Conservation (phyloP, 1,140 invertebrate genomes). For the Cotesia typhae region DNA sequence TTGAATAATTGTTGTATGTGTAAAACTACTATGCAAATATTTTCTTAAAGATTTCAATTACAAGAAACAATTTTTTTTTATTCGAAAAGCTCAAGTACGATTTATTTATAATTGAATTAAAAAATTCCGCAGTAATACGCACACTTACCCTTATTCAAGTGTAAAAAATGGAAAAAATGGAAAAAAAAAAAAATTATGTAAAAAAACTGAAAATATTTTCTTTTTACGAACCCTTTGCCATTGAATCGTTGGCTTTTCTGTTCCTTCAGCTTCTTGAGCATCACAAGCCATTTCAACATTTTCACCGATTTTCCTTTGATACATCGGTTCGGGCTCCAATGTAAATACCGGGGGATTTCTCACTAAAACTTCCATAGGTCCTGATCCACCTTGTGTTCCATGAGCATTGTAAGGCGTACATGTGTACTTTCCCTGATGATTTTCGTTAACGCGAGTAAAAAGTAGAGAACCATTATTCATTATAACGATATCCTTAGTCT, state of each 20-base stretch:
- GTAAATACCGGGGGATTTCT: slow-evolving; percentile 88
- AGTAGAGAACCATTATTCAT: slow-evolving; percentile 94
- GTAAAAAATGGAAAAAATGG: too few species aligned
- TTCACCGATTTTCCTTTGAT: slow-evolving; percentile 88
- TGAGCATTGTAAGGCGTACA: slow-evolving; percentile 95
- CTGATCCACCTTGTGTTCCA: slow-evolving; percentile 91
- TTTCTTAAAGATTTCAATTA: too few species aligned
- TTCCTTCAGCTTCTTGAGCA: slow-evolving; percentile 88
- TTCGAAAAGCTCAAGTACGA: too few species aligned
- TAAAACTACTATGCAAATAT: too few species aligned
- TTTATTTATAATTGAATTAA: too few species aligned
- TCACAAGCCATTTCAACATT: slow-evolving; percentile 94
- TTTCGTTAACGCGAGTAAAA: slow-evolving; percentile 86
- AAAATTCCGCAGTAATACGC: too few species aligned
- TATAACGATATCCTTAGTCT: slow-evolving; percentile 90
- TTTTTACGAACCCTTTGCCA: slow-evolving; percentile 81
- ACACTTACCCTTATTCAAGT: too few species aligned
- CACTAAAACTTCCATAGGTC: slow-evolving; percentile 94
- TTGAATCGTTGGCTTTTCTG: slow-evolving; percentile 86
- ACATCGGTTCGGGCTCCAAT: slow-evolving; percentile 83
- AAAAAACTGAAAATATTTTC: too few species aligned
- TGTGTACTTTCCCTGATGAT: slow-evolving; percentile 88
- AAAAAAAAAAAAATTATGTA: too few species aligned
- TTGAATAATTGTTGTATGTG: too few species aligned
- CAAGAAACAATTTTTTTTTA: too few species aligned